phyloP scores from a whole-genome alignment of 2,888 invertebrate species.

The Oeneis ivallda region DNA sequence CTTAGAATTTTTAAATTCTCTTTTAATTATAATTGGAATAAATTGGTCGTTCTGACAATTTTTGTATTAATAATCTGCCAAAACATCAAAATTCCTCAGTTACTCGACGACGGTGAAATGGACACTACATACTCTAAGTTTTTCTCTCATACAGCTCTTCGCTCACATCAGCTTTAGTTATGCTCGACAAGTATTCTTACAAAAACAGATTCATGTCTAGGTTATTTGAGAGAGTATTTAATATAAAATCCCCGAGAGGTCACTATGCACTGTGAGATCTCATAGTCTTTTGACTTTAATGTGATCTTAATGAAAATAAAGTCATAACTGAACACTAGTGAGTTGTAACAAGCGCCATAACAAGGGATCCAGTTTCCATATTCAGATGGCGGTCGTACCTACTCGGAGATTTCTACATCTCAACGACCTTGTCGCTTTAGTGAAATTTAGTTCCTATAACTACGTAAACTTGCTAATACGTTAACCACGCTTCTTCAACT shows the following conservation, averaged over 20 bases:
- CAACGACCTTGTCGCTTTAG: constrained; percentile 35
- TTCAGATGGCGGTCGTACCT: constrained; percentile 30
- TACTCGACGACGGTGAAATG: too few species aligned
- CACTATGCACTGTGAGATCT: background rate
- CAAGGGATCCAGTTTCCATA: constrained; percentile 38
- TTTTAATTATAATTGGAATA: too few species aligned
- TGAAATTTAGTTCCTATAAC: constrained; percentile 30
- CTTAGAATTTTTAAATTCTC: too few species aligned
- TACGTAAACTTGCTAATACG: constrained; percentile 7
- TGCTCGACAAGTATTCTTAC: too few species aligned
- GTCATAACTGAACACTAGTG: constrained; percentile 32
- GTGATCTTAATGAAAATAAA: constrained; percentile 24
- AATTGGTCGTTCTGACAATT: too few species aligned
- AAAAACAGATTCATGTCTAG: too few species aligned
- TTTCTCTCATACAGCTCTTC: too few species aligned
- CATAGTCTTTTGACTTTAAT: constrained; percentile 4
- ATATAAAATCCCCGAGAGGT: background rate
- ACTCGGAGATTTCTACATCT: constrained; percentile 29
- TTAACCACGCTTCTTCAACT: background rate
- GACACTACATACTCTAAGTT: too few species aligned
- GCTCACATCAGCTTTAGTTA: too few species aligned
- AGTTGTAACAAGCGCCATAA: constrained; percentile 38
- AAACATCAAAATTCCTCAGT: too few species aligned
- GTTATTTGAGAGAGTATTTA: too few species aligned
- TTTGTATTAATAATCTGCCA: too few species aligned